Evolutionary conservation across 2,888 invertebrate species (phyloP).

Genomic region (Spodoptera exigua): DNA sequence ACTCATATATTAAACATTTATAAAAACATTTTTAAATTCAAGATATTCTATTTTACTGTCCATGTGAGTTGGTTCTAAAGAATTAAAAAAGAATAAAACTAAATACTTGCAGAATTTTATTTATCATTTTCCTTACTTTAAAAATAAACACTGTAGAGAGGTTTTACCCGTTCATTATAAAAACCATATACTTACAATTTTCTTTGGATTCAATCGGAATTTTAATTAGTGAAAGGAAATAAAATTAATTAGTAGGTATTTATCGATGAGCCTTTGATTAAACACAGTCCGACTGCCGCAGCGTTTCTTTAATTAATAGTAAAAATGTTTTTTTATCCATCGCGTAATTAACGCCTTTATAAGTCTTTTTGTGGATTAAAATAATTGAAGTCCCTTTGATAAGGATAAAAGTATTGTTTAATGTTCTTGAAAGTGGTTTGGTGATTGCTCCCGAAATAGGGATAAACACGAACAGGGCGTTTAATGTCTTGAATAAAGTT

Average conservation of each 20-base stretch:
- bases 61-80: too few species aligned
- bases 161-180: constrained; percentile 8
- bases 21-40: too few species aligned
- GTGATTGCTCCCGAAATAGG: neutral
- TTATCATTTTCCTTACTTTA: neutral
- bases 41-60: too few species aligned
- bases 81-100: neutral
- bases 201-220: constrained; percentile 46
- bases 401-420: constrained; percentile 6
- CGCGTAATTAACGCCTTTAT: constrained; percentile 58
- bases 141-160: constrained; percentile 1
- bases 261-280: constrained; percentile 73
- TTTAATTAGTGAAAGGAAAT: constrained; percentile 66
- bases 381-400: constrained; percentile 33
- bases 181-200: constrained; percentile 50
- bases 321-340: constrained; percentile 62
- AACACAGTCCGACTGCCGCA: constrained; percentile 65
- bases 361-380: constrained; percentile 48
- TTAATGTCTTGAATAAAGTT: constrained; percentile 30
- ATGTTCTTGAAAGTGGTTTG: constrained; percentile 14
- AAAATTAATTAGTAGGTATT: constrained; percentile 73
- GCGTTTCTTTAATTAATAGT: constrained; percentile 70
- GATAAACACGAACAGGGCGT: constrained; percentile 16
- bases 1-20: too few species aligned
- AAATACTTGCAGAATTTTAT: neutral